A percentile compares a stretch with the other conserved stretches of the same genome.
Evolutionary conservation across 2,113 vertebrate genomes (phyloP).

Genomic region (Phylloscopus trochiloides): DNA sequence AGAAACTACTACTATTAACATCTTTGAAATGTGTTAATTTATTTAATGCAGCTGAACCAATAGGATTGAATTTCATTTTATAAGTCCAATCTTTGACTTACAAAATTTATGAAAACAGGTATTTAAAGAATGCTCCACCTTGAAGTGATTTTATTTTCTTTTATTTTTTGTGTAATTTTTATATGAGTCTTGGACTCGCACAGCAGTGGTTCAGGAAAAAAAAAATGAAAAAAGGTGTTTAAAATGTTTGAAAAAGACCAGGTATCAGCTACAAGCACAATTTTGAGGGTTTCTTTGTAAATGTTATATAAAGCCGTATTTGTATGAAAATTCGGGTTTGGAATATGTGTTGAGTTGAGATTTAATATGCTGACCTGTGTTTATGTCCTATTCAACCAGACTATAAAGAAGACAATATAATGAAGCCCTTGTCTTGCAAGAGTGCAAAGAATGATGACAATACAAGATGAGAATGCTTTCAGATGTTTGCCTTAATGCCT

Average conservation of each 20-base stretch:
- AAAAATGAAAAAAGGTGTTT: neutral
- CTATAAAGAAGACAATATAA: neutral
- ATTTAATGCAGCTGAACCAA: neutral
- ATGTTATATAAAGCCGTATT: neutral
- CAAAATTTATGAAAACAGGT: neutral
- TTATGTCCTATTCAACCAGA: neutral
- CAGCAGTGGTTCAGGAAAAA: neutral
- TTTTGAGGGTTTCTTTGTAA: neutral
- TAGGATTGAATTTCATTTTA: neutral
- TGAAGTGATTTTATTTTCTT: neutral
- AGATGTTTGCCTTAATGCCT: neutral
- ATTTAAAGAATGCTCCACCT: neutral
- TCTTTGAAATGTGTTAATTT: neutral
- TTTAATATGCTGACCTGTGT: neutral
- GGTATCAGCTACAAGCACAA: neutral
- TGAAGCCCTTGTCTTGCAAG: neutral
- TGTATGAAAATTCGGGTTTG: neutral
- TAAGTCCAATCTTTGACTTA: neutral
- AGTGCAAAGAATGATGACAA: neutral
- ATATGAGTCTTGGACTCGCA: neutral
- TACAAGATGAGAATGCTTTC: neutral
- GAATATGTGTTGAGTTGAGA: neutral
- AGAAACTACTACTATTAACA: neutral
- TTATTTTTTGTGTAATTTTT: neutral
- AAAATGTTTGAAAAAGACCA: neutral